Evolutionary conservation across 2,113 vertebrate genomes (phyloP).

Genomic region (Microcebus murinus): DNA sequence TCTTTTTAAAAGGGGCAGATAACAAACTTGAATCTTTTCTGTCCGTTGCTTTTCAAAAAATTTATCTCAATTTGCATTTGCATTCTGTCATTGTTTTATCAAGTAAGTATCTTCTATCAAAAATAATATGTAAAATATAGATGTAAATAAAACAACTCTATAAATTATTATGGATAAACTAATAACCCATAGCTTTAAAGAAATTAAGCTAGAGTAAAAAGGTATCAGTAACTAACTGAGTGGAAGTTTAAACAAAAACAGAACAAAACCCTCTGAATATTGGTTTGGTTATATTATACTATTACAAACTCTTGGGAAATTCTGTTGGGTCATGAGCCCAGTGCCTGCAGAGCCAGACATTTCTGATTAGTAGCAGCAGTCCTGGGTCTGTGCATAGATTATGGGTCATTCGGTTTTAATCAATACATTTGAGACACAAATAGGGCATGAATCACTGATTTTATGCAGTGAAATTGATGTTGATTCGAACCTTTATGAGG

Average conservation of each 20-base stretch:
- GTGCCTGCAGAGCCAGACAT: neutral
- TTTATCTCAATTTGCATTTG: slow-evolving; percentile 24
- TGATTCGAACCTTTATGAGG: neutral
- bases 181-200: neutral
- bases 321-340: neutral
- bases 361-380: neutral
- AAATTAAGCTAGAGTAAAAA: neutral
- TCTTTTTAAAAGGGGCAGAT: neutral
- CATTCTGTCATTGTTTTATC: neutral
- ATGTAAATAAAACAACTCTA: neutral
- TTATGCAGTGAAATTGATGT: neutral
- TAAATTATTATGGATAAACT: neutral
- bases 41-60: neutral
- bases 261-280: neutral
- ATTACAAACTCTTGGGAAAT: neutral
- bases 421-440: neutral
- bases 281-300: neutral
- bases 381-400: neutral
- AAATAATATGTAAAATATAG: neutral
- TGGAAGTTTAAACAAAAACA: neutral
- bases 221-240: neutral
- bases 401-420: neutral
- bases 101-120: neutral
- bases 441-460: neutral
- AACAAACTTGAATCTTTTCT: neutral